Percentiles rank a stretch among this genome's conserved stretches.
phyloP scores from a whole-genome alignment of 1,140 invertebrate genomes.

The Contarinia nasturtii region DNA sequence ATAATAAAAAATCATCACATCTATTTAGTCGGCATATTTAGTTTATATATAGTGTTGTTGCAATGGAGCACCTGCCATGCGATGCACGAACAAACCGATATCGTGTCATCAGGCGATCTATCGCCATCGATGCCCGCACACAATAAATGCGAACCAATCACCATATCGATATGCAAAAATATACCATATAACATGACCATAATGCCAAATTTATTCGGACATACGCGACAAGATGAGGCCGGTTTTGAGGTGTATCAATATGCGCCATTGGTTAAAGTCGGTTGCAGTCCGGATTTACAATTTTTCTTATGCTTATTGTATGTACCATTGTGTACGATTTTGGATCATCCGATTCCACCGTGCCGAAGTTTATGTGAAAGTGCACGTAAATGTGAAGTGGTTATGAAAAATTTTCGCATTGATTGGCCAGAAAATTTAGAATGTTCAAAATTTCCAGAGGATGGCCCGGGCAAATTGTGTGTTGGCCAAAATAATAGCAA shows the following conservation, averaged over 20 bases:
- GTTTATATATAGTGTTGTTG: too few relatives aligned
- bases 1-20: too few relatives aligned
- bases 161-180: constrained; percentile 78
- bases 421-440: constrained; percentile 86
- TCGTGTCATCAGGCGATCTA: too few relatives aligned
- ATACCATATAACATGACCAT: constrained; percentile 91
- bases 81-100: too few relatives aligned
- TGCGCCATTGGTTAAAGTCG: constrained; percentile 86
- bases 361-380: constrained; percentile 81
- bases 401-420: constrained; percentile 88
- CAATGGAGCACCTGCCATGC: too few relatives aligned
- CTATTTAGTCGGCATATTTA: too few relatives aligned
- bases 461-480: constrained; percentile 48
- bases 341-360: constrained; percentile 77
- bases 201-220: constrained; percentile 86
- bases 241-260: constrained; percentile 85
- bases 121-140: constrained; percentile 22
- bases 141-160: constrained; percentile 80
- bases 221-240: constrained; percentile 88
- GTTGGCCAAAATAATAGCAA: constrained; percentile 64
- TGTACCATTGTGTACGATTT: constrained; percentile 85
- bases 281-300: constrained; percentile 84
- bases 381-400: constrained; percentile 72
- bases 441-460: constrained; percentile 75
- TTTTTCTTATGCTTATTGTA: constrained; percentile 94